These are phyloP conservation scores for Aplochiton taeniatus DNA, from an alignment of 2,797 vertebrate species.

Conservation along the genomic window DNA sequence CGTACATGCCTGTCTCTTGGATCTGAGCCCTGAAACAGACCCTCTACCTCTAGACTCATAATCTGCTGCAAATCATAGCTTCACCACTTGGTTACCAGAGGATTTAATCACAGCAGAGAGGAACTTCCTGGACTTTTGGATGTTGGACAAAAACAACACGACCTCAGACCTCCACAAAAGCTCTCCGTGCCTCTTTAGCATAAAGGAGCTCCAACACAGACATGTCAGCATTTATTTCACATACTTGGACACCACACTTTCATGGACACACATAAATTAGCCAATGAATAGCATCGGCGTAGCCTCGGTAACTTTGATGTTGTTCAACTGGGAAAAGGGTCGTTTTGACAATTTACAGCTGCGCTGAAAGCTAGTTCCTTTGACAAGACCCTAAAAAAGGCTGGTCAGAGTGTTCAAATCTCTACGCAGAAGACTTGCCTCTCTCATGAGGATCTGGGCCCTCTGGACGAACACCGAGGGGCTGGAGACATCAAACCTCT, in stretches of 20 bases:
- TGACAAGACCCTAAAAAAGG: background rate
- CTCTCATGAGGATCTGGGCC: slow-evolving; percentile 94
- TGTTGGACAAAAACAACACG: slow-evolving; percentile 12
- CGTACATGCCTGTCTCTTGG: slow-evolving; percentile 17
- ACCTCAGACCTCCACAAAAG: slow-evolving; percentile 5
- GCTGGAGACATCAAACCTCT: slow-evolving; percentile 90
- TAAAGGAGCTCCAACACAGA: slow-evolving; percentile 2
- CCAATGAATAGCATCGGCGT: too few relatives aligned
- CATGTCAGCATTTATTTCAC: background rate
- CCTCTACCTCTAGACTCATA: too few relatives aligned
- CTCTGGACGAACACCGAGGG: slow-evolving; percentile 91
- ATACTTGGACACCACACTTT: too few relatives aligned
- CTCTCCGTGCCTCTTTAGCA: background rate
- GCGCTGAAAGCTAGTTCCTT: background rate
- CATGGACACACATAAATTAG: too few relatives aligned
- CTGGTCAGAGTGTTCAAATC: background rate
- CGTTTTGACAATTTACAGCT: too few relatives aligned
- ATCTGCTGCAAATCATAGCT: background rate
- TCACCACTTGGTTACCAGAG: slow-evolving; percentile 2
- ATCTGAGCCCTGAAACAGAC: slow-evolving; percentile 15
- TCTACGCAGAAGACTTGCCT: slow-evolving; percentile 70
- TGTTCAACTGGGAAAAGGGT: too few relatives aligned
- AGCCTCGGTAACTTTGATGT: too few relatives aligned
- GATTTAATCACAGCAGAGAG: slow-evolving; percentile 16
- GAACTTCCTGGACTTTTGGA: slow-evolving; percentile 4